Percentiles rank a stretch among this genome's conserved stretches.
phyloP scores from a whole-genome alignment of 2,888 invertebrate species.

The Miltochrista miniata region DNA sequence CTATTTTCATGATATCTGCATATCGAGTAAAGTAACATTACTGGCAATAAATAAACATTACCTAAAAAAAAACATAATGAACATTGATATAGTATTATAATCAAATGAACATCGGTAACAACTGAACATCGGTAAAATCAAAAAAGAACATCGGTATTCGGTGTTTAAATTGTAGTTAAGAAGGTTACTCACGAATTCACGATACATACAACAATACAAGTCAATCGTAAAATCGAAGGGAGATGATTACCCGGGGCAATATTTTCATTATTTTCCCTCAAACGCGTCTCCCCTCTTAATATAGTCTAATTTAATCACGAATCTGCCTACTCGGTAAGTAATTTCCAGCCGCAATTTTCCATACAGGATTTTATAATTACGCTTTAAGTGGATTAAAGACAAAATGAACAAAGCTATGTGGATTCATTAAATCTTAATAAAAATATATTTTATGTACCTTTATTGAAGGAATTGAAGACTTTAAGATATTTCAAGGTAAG shows the following conservation, averaged over 20 bases:
- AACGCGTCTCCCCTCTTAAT: slow-evolving; percentile 70
- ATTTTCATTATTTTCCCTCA: slow-evolving; percentile 77
- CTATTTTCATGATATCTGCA: too few species aligned
- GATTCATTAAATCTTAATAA: slow-evolving; percentile 12
- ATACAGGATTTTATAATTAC: slow-evolving; percentile 68
- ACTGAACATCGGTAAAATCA: background rate
- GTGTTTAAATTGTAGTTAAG: background rate
- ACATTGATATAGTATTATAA: too few species aligned
- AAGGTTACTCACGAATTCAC: background rate
- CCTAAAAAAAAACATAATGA: too few species aligned
- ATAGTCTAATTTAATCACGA: slow-evolving; percentile 78
- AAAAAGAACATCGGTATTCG: background rate
- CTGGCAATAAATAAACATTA: too few species aligned
- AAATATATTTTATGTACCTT: too few species aligned
- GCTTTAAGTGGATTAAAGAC: slow-evolving; percentile 38
- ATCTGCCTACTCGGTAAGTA: slow-evolving; percentile 61
- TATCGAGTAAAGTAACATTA: too few species aligned
- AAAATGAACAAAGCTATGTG: slow-evolving; percentile 35
- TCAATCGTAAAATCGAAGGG: slow-evolving; percentile 46
- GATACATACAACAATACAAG: background rate
- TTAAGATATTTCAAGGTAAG: too few species aligned
- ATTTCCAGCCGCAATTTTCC: slow-evolving; percentile 61
- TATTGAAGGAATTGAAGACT: too few species aligned
- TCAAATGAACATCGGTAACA: background rate
- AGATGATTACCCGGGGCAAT: slow-evolving; percentile 56